A percentile compares a stretch with the other conserved stretches of the same genome.
phyloP scores from a whole-genome alignment of 2,888 invertebrate genomes.

The Heliconius sara region DNA sequence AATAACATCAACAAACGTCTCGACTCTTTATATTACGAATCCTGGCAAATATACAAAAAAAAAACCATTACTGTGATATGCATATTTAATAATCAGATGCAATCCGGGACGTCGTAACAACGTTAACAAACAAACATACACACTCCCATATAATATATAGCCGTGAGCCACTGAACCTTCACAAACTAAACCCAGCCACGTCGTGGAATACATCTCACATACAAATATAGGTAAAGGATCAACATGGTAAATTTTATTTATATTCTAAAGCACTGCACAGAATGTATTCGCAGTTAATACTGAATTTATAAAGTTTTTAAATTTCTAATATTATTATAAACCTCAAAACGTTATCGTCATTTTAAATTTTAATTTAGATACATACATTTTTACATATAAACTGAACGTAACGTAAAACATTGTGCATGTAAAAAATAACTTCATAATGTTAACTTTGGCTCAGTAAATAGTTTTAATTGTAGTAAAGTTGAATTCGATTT shows the following conservation, averaged over 20 bases:
- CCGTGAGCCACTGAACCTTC: conserved; percentile 67
- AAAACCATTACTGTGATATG: conserved; percentile 68
- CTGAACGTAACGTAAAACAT: conserved; percentile 5
- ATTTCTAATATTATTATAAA: conserved; percentile 12
- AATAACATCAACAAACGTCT: conserved; percentile 64
- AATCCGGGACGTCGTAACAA: conserved; percentile 49
- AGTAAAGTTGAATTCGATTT: conserved; percentile 42
- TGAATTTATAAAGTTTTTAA: conserved; percentile 56
- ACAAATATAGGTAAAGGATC: conserved; percentile 41
- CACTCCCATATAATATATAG: conserved; percentile 62
- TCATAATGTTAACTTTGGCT: conserved; percentile 12
- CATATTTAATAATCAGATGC: conserved; percentile 56
- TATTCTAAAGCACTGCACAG: conserved; percentile 60
- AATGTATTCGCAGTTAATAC: conserved; percentile 71
- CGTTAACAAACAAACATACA: conserved; percentile 58
- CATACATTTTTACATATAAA: conserved; percentile 17
- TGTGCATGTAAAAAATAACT: conserved; percentile 15
- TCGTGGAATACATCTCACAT: conserved; percentile 33
- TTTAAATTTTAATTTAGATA: conserved; percentile 1
- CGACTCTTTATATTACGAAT: conserved; percentile 46
- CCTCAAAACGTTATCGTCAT: background rate
- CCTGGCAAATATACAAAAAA: conserved; percentile 71
- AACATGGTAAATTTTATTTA: conserved; percentile 48
- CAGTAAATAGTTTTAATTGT: conserved; percentile 28
- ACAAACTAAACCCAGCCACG: conserved; percentile 10